phyloP scores from a whole-genome alignment of 2,888 invertebrate species.

The Drosophila yooni region DNA sequence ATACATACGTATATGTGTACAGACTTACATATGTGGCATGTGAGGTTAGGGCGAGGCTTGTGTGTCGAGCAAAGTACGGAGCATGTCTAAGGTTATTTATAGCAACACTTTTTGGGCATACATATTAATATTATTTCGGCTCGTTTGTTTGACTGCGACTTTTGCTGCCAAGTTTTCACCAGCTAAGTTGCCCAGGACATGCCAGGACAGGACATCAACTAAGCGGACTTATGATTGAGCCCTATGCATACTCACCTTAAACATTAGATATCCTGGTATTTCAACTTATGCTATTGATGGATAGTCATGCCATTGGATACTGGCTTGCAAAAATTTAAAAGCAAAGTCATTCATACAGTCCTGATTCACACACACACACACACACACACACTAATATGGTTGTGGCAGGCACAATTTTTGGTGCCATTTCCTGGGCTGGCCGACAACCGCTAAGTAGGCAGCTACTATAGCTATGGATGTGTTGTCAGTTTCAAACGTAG shows the following conservation, averaged over 20 bases:
- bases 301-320: conserved; percentile 7
- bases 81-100: conserved; percentile 73
- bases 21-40: conserved; percentile 31
- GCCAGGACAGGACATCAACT: conserved; percentile 41
- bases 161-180: conserved; percentile 50
- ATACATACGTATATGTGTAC: neutral
- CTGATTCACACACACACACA: neutral
- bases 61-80: conserved; percentile 18
- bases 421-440: neutral
- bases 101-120: conserved; percentile 71
- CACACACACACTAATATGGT: conserved; percentile 4
- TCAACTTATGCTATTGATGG: conserved; percentile 16
- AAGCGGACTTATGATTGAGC: conserved; percentile 70
- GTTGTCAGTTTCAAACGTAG: conserved; percentile 1
- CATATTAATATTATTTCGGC: conserved; percentile 54
- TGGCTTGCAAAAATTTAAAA: conserved; percentile 1
- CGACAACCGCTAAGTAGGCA: conserved; percentile 12
- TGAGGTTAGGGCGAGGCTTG: conserved; percentile 44
- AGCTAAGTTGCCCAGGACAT: conserved; percentile 57
- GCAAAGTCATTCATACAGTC: neutral
- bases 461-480: conserved; percentile 10
- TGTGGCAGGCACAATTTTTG: conserved; percentile 12
- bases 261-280: conserved; percentile 4
- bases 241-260: conserved; percentile 5
- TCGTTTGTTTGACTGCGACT: conserved; percentile 43